These are phyloP conservation scores for Pseudonaja textilis DNA, from an alignment of 2,113 vertebrate species.

Conservation along the genomic window DNA sequence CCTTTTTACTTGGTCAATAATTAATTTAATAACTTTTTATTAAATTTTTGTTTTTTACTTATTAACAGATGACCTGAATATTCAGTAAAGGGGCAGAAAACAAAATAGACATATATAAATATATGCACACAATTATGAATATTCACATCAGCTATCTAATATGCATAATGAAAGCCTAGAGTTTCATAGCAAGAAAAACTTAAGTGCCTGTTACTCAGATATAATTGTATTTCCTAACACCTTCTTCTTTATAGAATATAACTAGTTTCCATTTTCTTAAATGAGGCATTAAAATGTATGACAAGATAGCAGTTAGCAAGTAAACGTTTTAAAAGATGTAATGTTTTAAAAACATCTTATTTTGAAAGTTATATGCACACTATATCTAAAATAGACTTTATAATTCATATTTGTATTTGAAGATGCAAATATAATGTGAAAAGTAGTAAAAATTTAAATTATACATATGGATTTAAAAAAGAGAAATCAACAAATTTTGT, in stretches of 20 bases:
- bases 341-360: neutral
- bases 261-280: conserved; percentile 40
- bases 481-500: neutral
- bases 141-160: neutral
- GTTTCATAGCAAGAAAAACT: neutral
- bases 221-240: conserved; percentile 17
- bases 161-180: neutral
- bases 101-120: neutral
- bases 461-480: neutral
- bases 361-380: neutral
- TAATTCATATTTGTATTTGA: neutral
- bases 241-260: conserved; percentile 9
- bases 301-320: conserved; percentile 32
- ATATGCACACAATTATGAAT: neutral
- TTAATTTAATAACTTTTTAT: neutral
- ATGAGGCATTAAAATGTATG: conserved; percentile 15
- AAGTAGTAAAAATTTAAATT: neutral
- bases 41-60: neutral
- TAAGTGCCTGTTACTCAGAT: conserved; percentile 2
- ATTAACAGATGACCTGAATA: neutral
- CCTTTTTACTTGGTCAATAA: neutral
- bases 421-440: neutral
- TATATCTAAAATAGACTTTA: neutral
- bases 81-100: neutral
- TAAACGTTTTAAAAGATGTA: neutral